Evolutionary conservation across 1,140 invertebrate genomes (phyloP).

Genomic region (Pseudomyrmex pallidus): DNA sequence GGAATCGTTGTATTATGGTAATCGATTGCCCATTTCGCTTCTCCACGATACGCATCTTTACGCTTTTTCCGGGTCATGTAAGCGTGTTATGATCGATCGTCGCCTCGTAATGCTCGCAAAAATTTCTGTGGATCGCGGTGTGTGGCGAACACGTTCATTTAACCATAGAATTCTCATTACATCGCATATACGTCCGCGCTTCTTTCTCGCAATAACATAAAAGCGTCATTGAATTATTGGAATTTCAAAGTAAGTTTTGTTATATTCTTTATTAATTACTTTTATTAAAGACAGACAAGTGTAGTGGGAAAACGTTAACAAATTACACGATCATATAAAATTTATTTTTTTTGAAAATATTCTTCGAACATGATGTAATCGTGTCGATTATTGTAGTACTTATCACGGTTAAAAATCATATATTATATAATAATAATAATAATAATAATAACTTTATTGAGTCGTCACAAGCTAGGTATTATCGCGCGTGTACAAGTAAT

Average conservation of each 20-base stretch:
- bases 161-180: neutral
- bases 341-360: too few species aligned
- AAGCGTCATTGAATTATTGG: neutral
- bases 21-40: slow-evolving; percentile 70
- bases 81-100: slow-evolving; percentile 15
- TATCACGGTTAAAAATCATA: neutral
- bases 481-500: too few species aligned
- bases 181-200: neutral
- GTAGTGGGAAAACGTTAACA: too few species aligned
- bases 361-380: too few species aligned
- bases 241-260: neutral
- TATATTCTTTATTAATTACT: too few species aligned
- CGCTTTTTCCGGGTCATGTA: slow-evolving; percentile 32
- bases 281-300: too few species aligned
- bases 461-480: too few species aligned
- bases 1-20: slow-evolving; percentile 76
- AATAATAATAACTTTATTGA: too few species aligned
- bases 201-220: slow-evolving; percentile 9
- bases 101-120: slow-evolving; percentile 40
- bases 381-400: neutral
- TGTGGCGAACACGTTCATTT: slow-evolving; percentile 25
- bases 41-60: slow-evolving; percentile 60
- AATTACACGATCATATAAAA: too few species aligned
- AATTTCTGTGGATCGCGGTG: slow-evolving; percentile 31
- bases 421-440: too few species aligned